These are phyloP conservation scores for Eublepharis macularius DNA, from an alignment of 2,113 vertebrate species.

Conservation along the genomic window DNA sequence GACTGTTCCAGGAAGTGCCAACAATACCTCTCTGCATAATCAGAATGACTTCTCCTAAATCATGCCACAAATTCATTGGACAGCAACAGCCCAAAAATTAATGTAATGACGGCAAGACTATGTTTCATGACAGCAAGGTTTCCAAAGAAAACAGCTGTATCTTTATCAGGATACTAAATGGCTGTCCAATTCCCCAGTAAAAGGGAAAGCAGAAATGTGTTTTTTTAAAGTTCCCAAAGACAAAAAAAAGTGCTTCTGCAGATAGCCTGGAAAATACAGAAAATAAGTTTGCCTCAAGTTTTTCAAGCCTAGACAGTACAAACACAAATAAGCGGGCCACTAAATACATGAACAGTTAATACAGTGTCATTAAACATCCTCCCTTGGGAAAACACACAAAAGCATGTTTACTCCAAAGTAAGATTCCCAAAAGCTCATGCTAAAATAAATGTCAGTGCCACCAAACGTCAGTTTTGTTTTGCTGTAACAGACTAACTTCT, in stretches of 20 bases:
- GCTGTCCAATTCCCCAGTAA: conserved; percentile 21
- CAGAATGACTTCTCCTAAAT: conserved; percentile 39
- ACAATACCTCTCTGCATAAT: conserved; percentile 39
- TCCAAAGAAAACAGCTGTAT: conserved; percentile 26
- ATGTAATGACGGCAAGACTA: neutral
- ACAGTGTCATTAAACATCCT: neutral
- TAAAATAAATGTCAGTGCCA: no score
- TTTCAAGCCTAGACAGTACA: fast-evolving
- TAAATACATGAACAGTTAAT: neutral
- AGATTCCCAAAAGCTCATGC: no score
- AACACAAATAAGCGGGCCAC: neutral
- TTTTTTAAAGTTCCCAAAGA: neutral
- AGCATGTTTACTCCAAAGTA: neutral
- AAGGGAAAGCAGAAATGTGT: neutral
- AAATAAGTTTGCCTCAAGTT: neutral
- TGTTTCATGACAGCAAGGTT: conserved; percentile 26
- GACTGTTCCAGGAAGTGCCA: conserved; percentile 54
- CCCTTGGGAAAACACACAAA: neutral
- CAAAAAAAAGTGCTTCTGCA: fast-evolving
- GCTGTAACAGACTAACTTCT: no score
- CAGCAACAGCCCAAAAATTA: conserved; percentile 21
- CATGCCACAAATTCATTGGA: conserved; percentile 29
- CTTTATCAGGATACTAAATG: conserved; percentile 10
- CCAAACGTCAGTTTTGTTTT: no score
- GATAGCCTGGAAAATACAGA: neutral